Evolutionary conservation across 1,140 invertebrate species (phyloP).

Genomic region (Anoplophora glabripennis): DNA sequence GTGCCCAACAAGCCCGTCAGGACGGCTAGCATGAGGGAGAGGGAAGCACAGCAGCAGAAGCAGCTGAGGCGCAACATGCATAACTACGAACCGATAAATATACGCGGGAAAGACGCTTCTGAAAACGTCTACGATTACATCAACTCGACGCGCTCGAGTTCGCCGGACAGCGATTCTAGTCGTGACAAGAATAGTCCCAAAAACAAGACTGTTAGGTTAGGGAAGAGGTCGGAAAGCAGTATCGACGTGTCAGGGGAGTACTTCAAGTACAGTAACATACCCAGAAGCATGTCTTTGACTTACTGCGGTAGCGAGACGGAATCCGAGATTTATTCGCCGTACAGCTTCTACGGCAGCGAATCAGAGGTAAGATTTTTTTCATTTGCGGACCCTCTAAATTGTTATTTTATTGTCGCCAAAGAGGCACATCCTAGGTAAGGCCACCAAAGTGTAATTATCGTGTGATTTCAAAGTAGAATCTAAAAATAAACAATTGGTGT

Average conservation of each 20-base stretch:
- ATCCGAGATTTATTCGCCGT: constrained; percentile 75
- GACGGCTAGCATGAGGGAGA: constrained; percentile 76
- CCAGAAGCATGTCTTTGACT: constrained; percentile 63
- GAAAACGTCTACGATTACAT: constrained; percentile 67
- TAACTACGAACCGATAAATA: constrained; percentile 37
- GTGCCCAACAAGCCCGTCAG: constrained; percentile 76
- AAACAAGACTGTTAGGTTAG: constrained; percentile 28
- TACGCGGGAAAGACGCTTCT: constrained; percentile 48
- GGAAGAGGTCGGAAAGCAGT: constrained; percentile 54
- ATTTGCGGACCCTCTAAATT: no score
- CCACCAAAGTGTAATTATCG: no score
- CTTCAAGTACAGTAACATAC: constrained; percentile 50
- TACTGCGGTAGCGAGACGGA: constrained; percentile 80
- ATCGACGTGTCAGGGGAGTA: constrained; percentile 50
- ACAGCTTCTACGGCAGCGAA: constrained; percentile 68
- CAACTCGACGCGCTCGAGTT: constrained; percentile 57
- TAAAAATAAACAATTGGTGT: no score
- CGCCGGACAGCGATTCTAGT: constrained; percentile 61
- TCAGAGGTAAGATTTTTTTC: constrained; percentile 48
- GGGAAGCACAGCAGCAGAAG: constrained; percentile 61
- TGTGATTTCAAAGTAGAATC: no score
- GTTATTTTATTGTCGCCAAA: no score
- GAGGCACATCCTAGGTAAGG: no score
- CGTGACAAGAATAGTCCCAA: constrained; percentile 45
- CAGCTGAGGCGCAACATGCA: constrained; percentile 45